A percentile compares a stretch with the other conserved stretches of the same genome.
Evolutionary conservation across 1,140 invertebrate genomes (phyloP).

Genomic region (Colletes latitarsis): DNA sequence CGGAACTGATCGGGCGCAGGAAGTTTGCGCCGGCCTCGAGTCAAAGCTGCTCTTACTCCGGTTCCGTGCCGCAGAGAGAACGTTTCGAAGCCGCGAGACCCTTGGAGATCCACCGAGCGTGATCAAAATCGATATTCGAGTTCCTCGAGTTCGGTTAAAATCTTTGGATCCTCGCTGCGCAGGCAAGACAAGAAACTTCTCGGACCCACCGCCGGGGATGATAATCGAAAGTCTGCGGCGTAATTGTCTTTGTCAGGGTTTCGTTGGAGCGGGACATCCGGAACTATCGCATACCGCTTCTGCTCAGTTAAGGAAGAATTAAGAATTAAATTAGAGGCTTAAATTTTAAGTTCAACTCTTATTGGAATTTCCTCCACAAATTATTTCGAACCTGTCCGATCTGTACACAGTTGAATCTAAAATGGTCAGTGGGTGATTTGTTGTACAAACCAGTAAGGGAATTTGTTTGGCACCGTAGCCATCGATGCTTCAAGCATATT

Average conservation of each 20-base stretch:
- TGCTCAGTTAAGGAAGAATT: not conserved
- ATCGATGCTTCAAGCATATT: too few species aligned
- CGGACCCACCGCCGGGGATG: not conserved
- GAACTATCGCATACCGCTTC: not conserved
- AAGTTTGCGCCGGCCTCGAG: conserved; percentile 53
- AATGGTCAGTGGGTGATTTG: too few species aligned
- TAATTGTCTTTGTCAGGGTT: conserved; percentile 18
- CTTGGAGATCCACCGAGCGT: conserved; percentile 58
- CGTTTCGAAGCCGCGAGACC: conserved; percentile 59
- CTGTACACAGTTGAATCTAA: too few species aligned
- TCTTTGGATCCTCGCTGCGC: conserved; percentile 1
- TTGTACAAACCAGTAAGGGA: too few species aligned
- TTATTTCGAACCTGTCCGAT: too few species aligned
- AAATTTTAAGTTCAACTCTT: too few species aligned
- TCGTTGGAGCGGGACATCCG: conserved; percentile 7
- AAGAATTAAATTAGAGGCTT: not conserved
- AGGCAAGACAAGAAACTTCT: not conserved
- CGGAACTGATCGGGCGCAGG: conserved; percentile 41
- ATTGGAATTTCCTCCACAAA: too few species aligned
- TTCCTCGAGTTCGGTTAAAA: conserved; percentile 50
- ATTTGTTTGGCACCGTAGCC: too few species aligned
- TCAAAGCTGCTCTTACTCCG: conserved; percentile 36
- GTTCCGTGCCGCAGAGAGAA: conserved; percentile 30
- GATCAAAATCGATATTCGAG: conserved; percentile 64
- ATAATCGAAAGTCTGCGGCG: conserved; percentile 12